A percentile compares a stretch with the other conserved stretches of the same genome.
Conservation (phyloP, 30 jellyfish, hydroid and myxozoan species). For the Aurelia aurita region DNA sequence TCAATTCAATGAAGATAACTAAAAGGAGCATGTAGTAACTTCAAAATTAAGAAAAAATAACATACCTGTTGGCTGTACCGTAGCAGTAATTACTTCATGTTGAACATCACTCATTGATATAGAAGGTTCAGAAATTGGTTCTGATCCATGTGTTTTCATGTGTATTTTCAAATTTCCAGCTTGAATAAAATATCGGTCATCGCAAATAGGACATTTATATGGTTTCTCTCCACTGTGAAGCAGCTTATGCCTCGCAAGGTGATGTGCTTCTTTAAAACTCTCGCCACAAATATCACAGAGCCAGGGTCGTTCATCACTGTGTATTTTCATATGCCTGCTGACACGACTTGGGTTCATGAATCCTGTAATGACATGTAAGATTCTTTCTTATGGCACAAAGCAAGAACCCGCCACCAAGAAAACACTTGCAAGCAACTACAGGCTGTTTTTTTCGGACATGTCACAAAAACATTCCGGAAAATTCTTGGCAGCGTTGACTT, state of each 20-base stretch:
- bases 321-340: slow-evolving; percentile 58
- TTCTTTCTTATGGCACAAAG: too few species aligned
- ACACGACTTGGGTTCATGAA: slow-evolving; percentile 71
- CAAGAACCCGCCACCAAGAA: not conserved
- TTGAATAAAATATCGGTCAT: slow-evolving; percentile 48
- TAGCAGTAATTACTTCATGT: slow-evolving; percentile 55
- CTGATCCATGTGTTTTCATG: slow-evolving; percentile 55
- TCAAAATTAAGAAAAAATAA: too few species aligned
- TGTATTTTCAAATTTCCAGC: slow-evolving; percentile 62
- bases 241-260: slow-evolving; percentile 55
- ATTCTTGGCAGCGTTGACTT: too few species aligned
- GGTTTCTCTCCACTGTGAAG: slow-evolving; percentile 62
- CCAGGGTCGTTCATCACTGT: slow-evolving; percentile 57
- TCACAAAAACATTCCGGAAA: too few species aligned
- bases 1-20: too few species aligned
- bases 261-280: slow-evolving; percentile 58
- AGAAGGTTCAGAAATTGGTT: slow-evolving; percentile 9
- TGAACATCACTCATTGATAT: slow-evolving; percentile 28
- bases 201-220: slow-evolving; percentile 62
- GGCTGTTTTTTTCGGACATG: too few species aligned
- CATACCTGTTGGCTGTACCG: slow-evolving; percentile 31
- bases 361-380: slow-evolving; percentile 8
- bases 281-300: slow-evolving; percentile 51
- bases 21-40: too few species aligned
- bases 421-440: not conserved